Evolutionary conservation across 2,888 invertebrate species (phyloP).

Genomic region (Eupithecia abbreviata): DNA sequence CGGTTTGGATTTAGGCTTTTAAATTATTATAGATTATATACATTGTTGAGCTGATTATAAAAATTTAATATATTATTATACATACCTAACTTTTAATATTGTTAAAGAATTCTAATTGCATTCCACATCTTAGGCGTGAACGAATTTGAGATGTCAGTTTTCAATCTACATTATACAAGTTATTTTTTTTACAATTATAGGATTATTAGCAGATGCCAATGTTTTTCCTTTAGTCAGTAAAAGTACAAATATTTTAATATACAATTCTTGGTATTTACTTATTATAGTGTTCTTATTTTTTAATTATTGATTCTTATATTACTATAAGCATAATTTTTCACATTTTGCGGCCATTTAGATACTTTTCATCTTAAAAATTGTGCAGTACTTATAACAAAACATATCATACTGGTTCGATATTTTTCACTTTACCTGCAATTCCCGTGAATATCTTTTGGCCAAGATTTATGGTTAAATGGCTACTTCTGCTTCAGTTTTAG

Average conservation of each 20-base stretch:
- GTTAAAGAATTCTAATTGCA: conserved; percentile 85
- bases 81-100: conserved; percentile 78
- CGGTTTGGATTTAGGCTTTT: conserved; percentile 85
- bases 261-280: conserved; percentile 85
- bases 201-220: conserved; percentile 84
- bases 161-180: conserved; percentile 83
- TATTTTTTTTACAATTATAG: conserved; percentile 83
- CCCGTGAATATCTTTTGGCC: conserved; percentile 66
- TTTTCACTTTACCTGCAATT: conserved; percentile 69
- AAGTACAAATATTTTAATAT: conserved; percentile 91
- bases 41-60: conserved; percentile 86
- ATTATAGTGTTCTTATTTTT: conserved; percentile 82
- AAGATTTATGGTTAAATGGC: conserved; percentile 72
- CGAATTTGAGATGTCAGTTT: conserved; percentile 84
- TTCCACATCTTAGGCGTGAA: conserved; percentile 84
- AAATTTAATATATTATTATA: conserved; percentile 86
- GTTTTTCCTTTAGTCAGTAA: conserved; percentile 91
- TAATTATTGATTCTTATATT: conserved; percentile 80
- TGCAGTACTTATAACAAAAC: conserved; percentile 79
- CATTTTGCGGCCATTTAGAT: conserved; percentile 76
- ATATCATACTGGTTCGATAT: conserved; percentile 77
- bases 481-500: conserved; percentile 77
- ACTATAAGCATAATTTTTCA: conserved; percentile 82
- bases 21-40: conserved; percentile 86
- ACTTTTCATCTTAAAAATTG: conserved; percentile 75